Evolutionary conservation across 1,140 invertebrate genomes (phyloP).

Genomic region (Drosophila murphyi): DNA sequence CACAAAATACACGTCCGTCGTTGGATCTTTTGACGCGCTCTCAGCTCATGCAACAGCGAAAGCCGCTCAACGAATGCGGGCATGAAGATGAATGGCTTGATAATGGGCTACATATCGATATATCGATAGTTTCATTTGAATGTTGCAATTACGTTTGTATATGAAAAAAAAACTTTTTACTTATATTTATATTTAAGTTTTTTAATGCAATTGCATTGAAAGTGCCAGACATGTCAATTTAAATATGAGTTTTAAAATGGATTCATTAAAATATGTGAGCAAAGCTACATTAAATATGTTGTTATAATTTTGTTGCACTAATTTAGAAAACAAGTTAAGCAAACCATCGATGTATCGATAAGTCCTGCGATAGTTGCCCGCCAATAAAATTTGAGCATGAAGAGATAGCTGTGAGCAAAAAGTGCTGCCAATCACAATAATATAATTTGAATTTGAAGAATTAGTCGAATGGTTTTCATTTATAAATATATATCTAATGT

Average conservation of each 20-base stretch:
- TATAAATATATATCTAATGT: neutral
- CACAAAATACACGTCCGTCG: slow-evolving; percentile 13
- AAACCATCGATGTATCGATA: slow-evolving; percentile 12
- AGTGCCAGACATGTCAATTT: no score
- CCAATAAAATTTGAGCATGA: neutral
- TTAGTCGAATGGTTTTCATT: neutral
- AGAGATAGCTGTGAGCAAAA: slow-evolving; percentile 1
- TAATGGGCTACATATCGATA: neutral
- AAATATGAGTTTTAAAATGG: no score
- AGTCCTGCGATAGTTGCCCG: neutral
- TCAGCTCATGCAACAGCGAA: slow-evolving; percentile 74
- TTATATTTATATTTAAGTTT: no score
- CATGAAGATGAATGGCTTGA: slow-evolving; percentile 22
- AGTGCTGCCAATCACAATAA: slow-evolving; percentile 40
- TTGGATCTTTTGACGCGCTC: slow-evolving; percentile 38
- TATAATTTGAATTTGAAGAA: neutral
- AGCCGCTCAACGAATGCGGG: slow-evolving; percentile 73
- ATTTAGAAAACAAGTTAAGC: neutral
- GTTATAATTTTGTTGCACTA: no score
- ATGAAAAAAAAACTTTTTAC: neutral
- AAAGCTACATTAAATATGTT: no score
- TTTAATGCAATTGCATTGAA: no score
- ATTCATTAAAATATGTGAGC: no score
- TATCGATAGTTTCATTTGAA: slow-evolving; percentile 17
- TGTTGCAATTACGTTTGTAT: neutral